phyloP scores from a whole-genome alignment of 2,888 invertebrate species.

The Seira ritae region DNA sequence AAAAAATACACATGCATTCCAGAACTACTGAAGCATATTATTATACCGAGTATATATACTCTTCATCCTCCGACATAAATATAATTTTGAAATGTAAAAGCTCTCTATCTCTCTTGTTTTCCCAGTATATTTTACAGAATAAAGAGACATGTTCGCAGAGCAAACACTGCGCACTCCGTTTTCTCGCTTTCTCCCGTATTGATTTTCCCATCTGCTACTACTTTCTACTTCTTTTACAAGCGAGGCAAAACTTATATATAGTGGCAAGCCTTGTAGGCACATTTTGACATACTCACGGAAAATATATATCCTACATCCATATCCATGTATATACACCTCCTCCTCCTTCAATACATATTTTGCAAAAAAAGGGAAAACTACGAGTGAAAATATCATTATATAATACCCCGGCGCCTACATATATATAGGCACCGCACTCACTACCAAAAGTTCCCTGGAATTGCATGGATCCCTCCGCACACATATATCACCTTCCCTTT shows the following conservation, averaged over 20 bases:
- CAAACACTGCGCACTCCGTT: constrained; percentile 73
- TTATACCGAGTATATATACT: not conserved
- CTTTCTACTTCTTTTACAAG: not conserved
- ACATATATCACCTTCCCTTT: constrained; percentile 27
- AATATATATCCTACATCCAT: not conserved
- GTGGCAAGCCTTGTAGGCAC: not conserved
- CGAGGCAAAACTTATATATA: not conserved
- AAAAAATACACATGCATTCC: constrained; percentile 7
- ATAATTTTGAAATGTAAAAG: constrained; percentile 2
- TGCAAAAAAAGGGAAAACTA: not conserved
- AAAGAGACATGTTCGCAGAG: constrained; percentile 60
- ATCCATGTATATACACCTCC: not conserved
- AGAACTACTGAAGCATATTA: not conserved
- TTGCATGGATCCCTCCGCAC: constrained; percentile 18
- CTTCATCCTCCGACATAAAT: not conserved
- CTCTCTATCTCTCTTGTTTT: constrained; percentile 43
- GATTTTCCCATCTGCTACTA: constrained; percentile 73
- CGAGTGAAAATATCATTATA: not conserved
- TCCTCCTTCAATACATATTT: not conserved
- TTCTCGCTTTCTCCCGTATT: constrained; percentile 73
- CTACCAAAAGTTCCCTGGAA: not conserved
- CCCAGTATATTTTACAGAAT: constrained; percentile 50
- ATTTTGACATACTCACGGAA: not conserved
- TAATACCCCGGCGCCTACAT: not conserved
- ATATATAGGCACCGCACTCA: not conserved